Evolutionary conservation across 2,113 vertebrate species (phyloP), one percentile per base, ranked within the genome.

Genomic region (Prolemur simus): DNA sequence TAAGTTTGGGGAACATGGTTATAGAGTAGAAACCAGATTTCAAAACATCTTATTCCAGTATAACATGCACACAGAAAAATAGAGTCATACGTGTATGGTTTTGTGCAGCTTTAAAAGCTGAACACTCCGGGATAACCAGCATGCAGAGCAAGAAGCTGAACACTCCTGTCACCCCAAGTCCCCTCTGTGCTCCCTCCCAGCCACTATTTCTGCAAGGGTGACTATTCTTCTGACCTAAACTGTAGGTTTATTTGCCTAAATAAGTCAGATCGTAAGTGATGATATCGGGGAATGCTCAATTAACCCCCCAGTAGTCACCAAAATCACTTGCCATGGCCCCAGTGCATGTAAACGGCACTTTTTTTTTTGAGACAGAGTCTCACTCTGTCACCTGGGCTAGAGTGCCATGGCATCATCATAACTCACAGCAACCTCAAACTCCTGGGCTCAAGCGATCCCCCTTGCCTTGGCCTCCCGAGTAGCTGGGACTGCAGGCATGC

Each of bases 231-330:
- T 27, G 54, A 86, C n/a, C 0, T 0, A 32, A 92, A 27, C 37
- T 1, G n/a, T 47, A 29, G 81, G 73, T 45, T 69, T 45, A 32
- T 85, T 92, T 90, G 91, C 73, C 66, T 73, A 87, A 93, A 82
- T 63, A 78, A 89, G 60, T 27, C 39, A 78, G 52, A 77, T 69
- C 63, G 6, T 60, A 45, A 76, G 25, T 37, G 47, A 77, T 45
- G 32, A 78, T 60, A 76, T 37, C 25, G 91, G 87, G 45, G 90
- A 81, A 87, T 45, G 39, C 37, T 76, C 66, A 92, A 81, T 68
- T 58, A 63, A 96, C 69, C 77, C 74, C 37, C 54, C 78, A 56
- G 7, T 4, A 82, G 77, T 82, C 66, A 93, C 73, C 86, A 56
- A 83, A 89, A 90, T 52, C 13, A 68, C 34, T 87, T 87, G 89